phyloP scores from a whole-genome alignment of 2,113 vertebrate species.

The Columbina picui region DNA sequence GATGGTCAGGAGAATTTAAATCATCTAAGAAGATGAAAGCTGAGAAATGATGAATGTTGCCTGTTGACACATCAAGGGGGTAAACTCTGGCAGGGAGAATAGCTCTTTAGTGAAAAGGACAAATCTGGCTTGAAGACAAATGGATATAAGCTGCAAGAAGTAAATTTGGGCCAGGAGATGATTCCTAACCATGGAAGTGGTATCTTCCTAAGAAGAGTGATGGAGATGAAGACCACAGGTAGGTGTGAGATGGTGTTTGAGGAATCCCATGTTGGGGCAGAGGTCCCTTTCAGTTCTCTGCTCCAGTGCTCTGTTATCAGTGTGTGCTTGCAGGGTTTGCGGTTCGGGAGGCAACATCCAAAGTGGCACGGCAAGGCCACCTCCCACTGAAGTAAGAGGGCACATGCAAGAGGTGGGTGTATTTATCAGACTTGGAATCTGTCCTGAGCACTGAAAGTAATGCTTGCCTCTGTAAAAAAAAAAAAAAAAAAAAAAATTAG shows the following conservation, averaged over 20 bases:
- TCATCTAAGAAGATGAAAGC: not conserved
- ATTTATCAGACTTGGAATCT: not conserved
- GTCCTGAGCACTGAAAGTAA: not conserved
- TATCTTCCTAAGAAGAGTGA: not conserved
- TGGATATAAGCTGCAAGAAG: not conserved
- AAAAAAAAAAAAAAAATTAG: too few species aligned
- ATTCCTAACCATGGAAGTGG: not conserved
- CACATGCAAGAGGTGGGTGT: not conserved
- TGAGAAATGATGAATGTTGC: not conserved
- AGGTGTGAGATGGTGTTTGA: not conserved
- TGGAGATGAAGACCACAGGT: not conserved
- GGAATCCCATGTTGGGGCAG: not conserved
- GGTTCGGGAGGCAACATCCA: not conserved
- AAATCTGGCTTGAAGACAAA: not conserved
- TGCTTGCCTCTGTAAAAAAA: not conserved
- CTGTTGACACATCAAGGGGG: not conserved
- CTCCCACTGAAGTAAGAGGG: not conserved
- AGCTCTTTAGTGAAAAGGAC: not conserved
- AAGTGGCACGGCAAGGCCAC: not conserved
- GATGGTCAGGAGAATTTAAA: not conserved
- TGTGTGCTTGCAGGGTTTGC: not conserved
- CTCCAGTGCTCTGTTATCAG: not conserved
- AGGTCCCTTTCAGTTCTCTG: not conserved
- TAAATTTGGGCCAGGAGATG: not conserved
- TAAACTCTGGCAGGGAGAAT: not conserved